Conservation (phyloP, 2,797 vertebrate genomes). For the Myotis vivesi region DNA sequence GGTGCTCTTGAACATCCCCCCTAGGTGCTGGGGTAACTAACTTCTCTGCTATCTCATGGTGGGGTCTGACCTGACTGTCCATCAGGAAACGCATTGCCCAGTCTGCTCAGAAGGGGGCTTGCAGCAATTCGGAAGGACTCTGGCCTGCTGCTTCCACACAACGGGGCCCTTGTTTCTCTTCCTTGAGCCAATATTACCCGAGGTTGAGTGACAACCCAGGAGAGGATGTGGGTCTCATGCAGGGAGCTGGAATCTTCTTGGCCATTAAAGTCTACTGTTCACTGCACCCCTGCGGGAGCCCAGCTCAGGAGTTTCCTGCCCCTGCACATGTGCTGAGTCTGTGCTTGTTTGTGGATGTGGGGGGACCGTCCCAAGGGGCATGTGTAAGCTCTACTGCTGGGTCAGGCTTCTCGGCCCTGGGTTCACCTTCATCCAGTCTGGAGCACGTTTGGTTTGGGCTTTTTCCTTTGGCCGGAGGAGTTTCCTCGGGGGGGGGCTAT, state of each 20-base stretch:
- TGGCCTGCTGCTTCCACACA: neutral
- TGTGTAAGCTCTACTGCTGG: neutral
- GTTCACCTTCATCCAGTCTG: neutral
- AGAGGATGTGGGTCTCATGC: slow-evolving; percentile 25
- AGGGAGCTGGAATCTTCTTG: slow-evolving; percentile 52
- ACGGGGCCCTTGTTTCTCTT: slow-evolving; percentile 48
- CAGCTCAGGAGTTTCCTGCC: neutral
- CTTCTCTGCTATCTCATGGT: neutral
- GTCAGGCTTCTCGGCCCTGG: neutral
- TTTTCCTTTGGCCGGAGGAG: neutral
- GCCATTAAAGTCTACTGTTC: slow-evolving; percentile 47
- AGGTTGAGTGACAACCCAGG: slow-evolving; percentile 48
- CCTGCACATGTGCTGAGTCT: neutral
- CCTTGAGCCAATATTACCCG: neutral
- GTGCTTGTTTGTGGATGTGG: neutral
- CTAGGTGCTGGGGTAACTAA: neutral
- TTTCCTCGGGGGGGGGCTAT: accelerated
- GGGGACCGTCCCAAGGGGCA: accelerated
- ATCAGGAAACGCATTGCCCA: neutral
- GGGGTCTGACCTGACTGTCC: neutral
- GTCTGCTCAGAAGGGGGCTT: neutral
- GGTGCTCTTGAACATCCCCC: neutral
- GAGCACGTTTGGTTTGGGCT: neutral
- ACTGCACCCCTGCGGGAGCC: neutral
- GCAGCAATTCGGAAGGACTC: neutral